Conservation (phyloP, 2,113 vertebrate genomes). For the Bos indicus region DNA sequence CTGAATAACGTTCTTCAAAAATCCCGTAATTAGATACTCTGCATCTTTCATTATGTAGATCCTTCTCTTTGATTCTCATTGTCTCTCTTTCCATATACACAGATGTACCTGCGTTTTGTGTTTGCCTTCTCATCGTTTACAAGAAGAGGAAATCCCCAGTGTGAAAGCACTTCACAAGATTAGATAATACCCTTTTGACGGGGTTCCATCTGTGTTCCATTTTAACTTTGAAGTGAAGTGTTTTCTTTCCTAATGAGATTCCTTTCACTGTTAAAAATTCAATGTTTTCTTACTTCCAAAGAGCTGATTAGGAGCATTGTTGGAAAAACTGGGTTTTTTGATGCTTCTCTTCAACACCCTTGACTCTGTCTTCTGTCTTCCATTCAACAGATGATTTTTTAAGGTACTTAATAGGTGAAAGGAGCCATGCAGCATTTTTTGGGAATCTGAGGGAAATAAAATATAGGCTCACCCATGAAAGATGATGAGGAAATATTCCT, state of each 20-base stretch:
- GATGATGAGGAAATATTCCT: background rate
- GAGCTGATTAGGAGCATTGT: background rate
- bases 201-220: conserved; percentile 43
- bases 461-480: background rate
- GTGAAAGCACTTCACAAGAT: background rate
- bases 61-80: background rate
- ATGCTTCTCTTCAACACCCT: background rate
- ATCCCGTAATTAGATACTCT: background rate
- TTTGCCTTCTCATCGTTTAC: background rate
- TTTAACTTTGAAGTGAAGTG: conserved; percentile 29
- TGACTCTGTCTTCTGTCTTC: background rate
- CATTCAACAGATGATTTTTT: background rate
- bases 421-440: background rate
- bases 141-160: background rate
- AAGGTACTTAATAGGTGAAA: background rate
- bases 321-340: background rate
- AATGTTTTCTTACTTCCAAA: background rate
- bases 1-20: background rate
- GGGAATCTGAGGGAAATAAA: background rate
- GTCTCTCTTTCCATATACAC: background rate
- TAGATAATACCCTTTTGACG: background rate
- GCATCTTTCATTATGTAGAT: background rate
- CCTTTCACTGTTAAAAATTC: background rate
- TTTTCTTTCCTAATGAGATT: conserved; percentile 50
- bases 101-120: background rate